Conservation (phyloP, 2,797 vertebrate species). For the Harpagifer antarcticus region DNA sequence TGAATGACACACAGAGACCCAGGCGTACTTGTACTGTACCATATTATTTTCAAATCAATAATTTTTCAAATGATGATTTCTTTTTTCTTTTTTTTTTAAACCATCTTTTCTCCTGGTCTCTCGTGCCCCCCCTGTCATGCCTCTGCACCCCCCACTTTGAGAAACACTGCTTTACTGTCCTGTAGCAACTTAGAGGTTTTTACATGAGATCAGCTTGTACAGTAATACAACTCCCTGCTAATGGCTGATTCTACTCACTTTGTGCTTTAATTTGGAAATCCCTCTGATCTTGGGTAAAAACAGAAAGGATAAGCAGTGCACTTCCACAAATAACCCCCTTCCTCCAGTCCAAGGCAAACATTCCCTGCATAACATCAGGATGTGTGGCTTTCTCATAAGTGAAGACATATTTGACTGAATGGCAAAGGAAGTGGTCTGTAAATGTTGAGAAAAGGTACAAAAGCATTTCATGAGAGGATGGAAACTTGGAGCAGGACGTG, state of each 20-base stretch:
- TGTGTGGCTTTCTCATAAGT: constrained; percentile 18
- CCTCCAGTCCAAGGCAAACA: constrained; percentile 31
- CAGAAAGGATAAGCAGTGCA: constrained; percentile 17
- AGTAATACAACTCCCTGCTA: constrained; percentile 4
- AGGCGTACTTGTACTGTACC: too few relatives aligned
- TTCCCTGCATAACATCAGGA: constrained; percentile 2
- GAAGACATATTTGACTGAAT: not conserved
- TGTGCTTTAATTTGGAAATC: not conserved
- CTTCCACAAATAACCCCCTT: constrained; percentile 29
- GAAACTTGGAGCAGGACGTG: constrained; percentile 61
- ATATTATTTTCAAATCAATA: too few relatives aligned
- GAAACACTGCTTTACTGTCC: not conserved
- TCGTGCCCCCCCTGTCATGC: too few relatives aligned
- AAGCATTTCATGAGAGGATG: constrained; percentile 27
- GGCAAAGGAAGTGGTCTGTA: not conserved
- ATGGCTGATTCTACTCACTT: not conserved
- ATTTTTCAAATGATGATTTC: too few relatives aligned
- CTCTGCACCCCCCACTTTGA: too few relatives aligned
- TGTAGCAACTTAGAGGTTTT: constrained; percentile 1
- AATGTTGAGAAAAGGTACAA: not conserved
- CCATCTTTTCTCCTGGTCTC: too few relatives aligned
- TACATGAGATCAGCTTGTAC: not conserved
- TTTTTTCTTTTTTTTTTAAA: too few relatives aligned
- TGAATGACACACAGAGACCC: too few relatives aligned
- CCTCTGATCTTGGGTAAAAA: constrained; percentile 23